Percentiles rank a stretch among this genome's conserved stretches.
These are phyloP conservation scores for Macroteleia sp. DNA, from an alignment of 2,888 invertebrate genomes.

Conservation along the genomic window DNA sequence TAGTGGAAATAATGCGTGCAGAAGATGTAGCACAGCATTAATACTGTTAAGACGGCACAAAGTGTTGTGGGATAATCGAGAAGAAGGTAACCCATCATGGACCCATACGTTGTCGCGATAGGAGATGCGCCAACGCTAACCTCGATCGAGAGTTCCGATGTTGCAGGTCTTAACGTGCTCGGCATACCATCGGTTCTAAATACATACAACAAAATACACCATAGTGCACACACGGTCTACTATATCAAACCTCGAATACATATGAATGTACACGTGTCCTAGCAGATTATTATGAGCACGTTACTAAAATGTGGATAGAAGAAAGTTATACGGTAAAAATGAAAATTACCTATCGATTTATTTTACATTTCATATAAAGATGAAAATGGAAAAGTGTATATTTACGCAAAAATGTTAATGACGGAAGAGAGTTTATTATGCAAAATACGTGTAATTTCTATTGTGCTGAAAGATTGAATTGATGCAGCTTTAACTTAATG, in stretches of 20 bases:
- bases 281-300: slow-evolving; percentile 10
- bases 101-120: slow-evolving; percentile 73
- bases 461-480: slow-evolving; percentile 10
- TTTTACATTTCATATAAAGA: no score
- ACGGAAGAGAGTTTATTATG: slow-evolving; percentile 10
- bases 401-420: slow-evolving; percentile 26
- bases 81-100: slow-evolving; percentile 78
- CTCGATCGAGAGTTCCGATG: slow-evolving; percentile 74
- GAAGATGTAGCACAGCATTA: slow-evolving; percentile 78
- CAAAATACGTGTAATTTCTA: no score
- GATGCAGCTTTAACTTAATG: not conserved
- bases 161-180: slow-evolving; percentile 48
- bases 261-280: no score
- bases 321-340: no score
- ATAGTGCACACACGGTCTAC: slow-evolving; percentile 54
- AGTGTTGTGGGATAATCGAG: slow-evolving; percentile 76
- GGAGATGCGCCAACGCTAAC: slow-evolving; percentile 77
- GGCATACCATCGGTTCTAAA: slow-evolving; percentile 38
- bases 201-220: slow-evolving; percentile 21
- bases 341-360: no score
- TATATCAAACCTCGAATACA: slow-evolving; percentile 24
- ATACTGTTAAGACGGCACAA: slow-evolving; percentile 68
- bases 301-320: no score
- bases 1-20: slow-evolving; percentile 68
- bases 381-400: no score